phyloP scores from a whole-genome alignment of 2,888 invertebrate genomes.

The Melitaea athalia region DNA sequence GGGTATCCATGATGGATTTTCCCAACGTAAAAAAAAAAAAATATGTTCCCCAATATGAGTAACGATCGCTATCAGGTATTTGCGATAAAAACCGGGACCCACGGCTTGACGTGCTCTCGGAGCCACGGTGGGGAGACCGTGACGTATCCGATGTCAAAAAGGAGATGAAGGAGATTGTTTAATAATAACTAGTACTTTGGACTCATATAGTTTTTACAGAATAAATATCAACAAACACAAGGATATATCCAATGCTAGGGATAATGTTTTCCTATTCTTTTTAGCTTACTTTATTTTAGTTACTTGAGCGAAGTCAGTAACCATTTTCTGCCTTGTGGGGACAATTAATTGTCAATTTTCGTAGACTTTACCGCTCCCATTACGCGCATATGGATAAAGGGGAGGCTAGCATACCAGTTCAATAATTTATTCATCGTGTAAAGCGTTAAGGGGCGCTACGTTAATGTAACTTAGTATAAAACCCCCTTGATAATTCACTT shows the following conservation, averaged over 20 bases:
- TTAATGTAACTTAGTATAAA: conserved; percentile 36
- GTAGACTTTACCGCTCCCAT: conserved; percentile 40
- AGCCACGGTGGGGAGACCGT: too few relatives aligned
- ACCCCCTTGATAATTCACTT: conserved; percentile 29
- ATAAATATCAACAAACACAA: background rate
- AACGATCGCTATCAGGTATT: too few relatives aligned
- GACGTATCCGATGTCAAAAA: too few relatives aligned
- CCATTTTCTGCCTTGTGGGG: conserved; percentile 37
- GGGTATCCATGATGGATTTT: too few relatives aligned
- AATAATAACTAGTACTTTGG: too few relatives aligned
- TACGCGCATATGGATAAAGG: conserved; percentile 39
- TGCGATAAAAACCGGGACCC: too few relatives aligned
- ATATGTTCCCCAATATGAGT: too few relatives aligned
- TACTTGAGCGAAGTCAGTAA: conserved; percentile 32
- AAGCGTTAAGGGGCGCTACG: conserved; percentile 35
- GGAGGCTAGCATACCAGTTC: conserved; percentile 38
- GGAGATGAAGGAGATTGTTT: too few relatives aligned
- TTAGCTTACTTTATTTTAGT: conserved; percentile 19
- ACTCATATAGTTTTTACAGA: too few relatives aligned
- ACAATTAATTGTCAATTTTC: conserved; percentile 45
- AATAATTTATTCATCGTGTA: conserved; percentile 43
- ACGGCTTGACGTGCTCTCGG: too few relatives aligned
- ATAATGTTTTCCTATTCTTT: conserved; percentile 16
- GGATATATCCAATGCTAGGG: background rate
- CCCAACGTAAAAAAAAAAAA: too few relatives aligned